Evolutionary conservation across 2,113 vertebrate genomes (phyloP).

Genomic region (Pandion haliaetus): DNA sequence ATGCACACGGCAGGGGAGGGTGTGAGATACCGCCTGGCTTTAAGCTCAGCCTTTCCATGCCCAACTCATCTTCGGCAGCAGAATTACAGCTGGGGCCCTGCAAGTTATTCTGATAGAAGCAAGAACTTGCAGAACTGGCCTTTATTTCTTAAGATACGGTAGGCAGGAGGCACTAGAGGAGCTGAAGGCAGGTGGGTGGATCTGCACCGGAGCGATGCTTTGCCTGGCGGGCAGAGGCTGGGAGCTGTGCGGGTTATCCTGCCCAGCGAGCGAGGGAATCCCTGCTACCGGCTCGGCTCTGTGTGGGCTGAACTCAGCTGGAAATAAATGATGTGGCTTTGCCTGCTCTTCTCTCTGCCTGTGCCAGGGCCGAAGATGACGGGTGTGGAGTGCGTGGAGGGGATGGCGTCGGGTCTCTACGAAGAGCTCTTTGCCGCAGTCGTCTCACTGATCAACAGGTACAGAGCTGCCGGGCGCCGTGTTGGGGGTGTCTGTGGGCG

Average conservation of each 20-base stretch:
- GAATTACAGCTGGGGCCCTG: background rate
- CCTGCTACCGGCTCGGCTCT: fast-evolving
- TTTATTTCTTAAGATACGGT: fast-evolving
- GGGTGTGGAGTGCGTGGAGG: conserved; percentile 86
- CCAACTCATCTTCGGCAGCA: fast-evolving
- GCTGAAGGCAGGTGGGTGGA: fast-evolving
- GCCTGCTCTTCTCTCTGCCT: background rate
- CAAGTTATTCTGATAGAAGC: background rate
- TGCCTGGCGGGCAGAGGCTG: background rate
- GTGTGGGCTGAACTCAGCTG: fast-evolving
- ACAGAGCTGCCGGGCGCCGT: background rate
- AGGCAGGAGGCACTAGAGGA: background rate
- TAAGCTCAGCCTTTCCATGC: background rate
- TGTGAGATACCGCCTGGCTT: background rate
- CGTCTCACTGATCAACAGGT: conserved; percentile 95
- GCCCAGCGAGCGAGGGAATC: background rate
- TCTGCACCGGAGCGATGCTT: fast-evolving
- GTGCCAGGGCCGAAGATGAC: conserved; percentile 84
- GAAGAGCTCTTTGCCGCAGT: conserved; percentile 87
- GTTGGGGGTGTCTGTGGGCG: background rate
- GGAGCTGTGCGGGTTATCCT: fast-evolving
- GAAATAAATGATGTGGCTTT: fast-evolving
- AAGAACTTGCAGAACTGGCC: background rate
- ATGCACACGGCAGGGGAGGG: fast-evolving
- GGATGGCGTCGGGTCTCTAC: conserved; percentile 91